phyloP scores from a whole-genome alignment of 2,888 invertebrate species.

The Tipula unca region DNA sequence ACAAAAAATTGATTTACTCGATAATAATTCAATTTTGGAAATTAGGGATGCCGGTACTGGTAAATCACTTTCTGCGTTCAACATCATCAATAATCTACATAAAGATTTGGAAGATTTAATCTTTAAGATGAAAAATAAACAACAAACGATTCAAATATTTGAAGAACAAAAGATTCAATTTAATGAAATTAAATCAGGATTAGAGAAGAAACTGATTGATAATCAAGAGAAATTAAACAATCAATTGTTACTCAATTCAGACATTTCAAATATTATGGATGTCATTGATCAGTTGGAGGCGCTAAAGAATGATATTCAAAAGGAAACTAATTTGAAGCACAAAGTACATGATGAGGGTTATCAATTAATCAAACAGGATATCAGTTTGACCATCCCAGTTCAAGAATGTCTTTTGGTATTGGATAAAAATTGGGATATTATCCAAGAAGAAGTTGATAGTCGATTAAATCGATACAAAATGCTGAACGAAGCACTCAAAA shows the following conservation, averaged over 20 bases:
- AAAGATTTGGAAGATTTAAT: slow-evolving; percentile 58
- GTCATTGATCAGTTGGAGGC: slow-evolving; percentile 44
- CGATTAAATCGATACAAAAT: slow-evolving; percentile 65
- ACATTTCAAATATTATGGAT: slow-evolving; percentile 38
- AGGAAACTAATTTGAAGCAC: slow-evolving; percentile 54
- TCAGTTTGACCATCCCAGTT: slow-evolving; percentile 67
- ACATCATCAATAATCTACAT: slow-evolving; percentile 64
- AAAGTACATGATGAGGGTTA: slow-evolving; percentile 71
- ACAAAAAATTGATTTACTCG: slow-evolving; percentile 56
- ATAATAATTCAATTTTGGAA: slow-evolving; percentile 57
- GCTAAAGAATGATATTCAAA: slow-evolving; percentile 49
- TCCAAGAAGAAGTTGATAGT: slow-evolving; percentile 63
- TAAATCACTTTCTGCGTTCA: slow-evolving; percentile 62
- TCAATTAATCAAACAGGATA: slow-evolving; percentile 71
- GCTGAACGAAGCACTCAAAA: slow-evolving; percentile 63
- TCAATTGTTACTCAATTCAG: slow-evolving; percentile 34
- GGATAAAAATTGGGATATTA: slow-evolving; percentile 73
- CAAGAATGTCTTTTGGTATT: slow-evolving; percentile 70
- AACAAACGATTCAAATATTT: slow-evolving; percentile 59
- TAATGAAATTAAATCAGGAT: slow-evolving; percentile 59
- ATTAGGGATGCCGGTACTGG: slow-evolving; percentile 63
- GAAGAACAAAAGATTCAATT: slow-evolving; percentile 72
- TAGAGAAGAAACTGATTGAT: slow-evolving; percentile 54
- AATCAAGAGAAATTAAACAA: slow-evolving; percentile 35
- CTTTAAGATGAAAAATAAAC: slow-evolving; percentile 56